Base-by-base conservation (phyloP, 2,888 invertebrate species). In the Mycogona germanica region DNA sequence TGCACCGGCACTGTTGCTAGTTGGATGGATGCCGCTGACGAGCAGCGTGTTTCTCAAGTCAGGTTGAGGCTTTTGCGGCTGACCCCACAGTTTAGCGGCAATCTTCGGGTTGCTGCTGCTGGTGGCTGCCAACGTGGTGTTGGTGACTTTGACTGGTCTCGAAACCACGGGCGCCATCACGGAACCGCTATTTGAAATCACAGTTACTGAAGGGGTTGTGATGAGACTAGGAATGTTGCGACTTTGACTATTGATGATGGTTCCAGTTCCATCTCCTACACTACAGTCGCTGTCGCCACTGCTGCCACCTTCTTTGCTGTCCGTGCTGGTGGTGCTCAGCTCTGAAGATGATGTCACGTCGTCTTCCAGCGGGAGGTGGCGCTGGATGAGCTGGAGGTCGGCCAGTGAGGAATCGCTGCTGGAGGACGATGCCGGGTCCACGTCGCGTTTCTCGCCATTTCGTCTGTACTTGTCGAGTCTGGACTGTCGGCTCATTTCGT, bases 401-500 rank as follows among this genome's bases (percentile, higher is more conserved):
- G n/a, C n/a, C n/a, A n/a, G n/a, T n/a, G n/a, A n/a, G n/a, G n/a
- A n/a, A n/a, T n/a, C n/a, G n/a, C n/a, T n/a, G n/a, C n/a, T n/a
- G n/a, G n/a, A n/a, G n/a, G n/a, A n/a, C n/a, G n/a, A n/a, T n/a
- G n/a, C n/a, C n/a, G 30, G 30, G 17, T 14, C 47, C 30, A 30
- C 47, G 19, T 49, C 49, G n/a, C 38, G 35, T 38, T 49, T 49
- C 19, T 49, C 49, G 9, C 23, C 49, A 23, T 49, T 49, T 38
- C 49, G 17, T 17, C 49, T 14, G 28, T 49, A 49, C 26, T 37
- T 49, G 28, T 49, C 49, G 21, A 52, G 12, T 25, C 45, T 52
- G 44, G 44, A 23, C 35, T 52, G 52, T n/a, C 45, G 52, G 35
- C 30, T 52, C 44, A 52, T 52, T 12, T 52, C 52, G 32, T 52